A percentile compares a stretch with the other conserved stretches of the same genome.
Conservation (phyloP, 2,797 vertebrate genomes). For the Rhinogobio ventralis region DNA sequence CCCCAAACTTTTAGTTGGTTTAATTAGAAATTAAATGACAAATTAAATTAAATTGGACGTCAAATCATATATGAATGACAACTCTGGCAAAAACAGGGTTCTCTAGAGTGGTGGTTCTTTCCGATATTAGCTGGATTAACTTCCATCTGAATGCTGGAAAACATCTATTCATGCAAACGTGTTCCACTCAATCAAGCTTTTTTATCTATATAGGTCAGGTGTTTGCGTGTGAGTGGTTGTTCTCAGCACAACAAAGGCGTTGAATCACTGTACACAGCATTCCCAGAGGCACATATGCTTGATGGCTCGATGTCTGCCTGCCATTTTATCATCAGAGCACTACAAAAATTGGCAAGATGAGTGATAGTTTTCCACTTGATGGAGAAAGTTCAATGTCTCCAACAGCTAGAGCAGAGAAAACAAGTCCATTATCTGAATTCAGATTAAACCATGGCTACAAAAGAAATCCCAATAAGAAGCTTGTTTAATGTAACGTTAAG, state of each 20-base stretch:
- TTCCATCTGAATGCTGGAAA: not conserved
- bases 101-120: not conserved
- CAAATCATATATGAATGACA: not conserved
- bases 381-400: slow-evolving; percentile 38
- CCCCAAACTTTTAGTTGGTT: not conserved
- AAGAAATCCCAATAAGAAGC: not conserved
- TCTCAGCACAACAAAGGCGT: slow-evolving; percentile 5
- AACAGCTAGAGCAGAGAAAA: slow-evolving; percentile 8
- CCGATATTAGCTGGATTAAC: not conserved
- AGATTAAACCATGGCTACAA: not conserved
- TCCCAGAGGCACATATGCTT: slow-evolving; percentile 21
- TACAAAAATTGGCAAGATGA: slow-evolving; percentile 46
- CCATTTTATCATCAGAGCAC: slow-evolving; percentile 48
- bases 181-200: slow-evolving; percentile 7
- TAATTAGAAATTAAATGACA: not conserved
- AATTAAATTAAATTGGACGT: not conserved
- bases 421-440: not conserved
- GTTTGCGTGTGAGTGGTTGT: not conserved
- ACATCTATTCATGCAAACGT: not conserved
- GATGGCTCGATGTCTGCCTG: slow-evolving; percentile 8
- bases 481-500: not conserved
- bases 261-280: not conserved
- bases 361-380: slow-evolving; percentile 41
- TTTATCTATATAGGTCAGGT: slow-evolving; percentile 13
- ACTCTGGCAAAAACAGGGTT: not conserved